phyloP scores from a whole-genome alignment of 2,113 vertebrate species.

The Tinamus guttatus region DNA sequence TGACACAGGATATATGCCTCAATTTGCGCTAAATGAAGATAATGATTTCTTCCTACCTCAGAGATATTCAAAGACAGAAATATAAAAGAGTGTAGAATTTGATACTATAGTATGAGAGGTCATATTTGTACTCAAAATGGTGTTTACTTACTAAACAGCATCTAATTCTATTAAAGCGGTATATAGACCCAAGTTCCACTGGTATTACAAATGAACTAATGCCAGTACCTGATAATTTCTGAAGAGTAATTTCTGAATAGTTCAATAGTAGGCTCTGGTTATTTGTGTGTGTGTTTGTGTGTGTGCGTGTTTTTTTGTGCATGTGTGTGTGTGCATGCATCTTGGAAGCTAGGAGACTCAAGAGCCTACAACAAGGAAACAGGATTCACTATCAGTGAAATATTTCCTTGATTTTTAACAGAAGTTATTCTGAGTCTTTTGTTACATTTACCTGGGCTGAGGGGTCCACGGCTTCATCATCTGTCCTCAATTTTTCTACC shows the following conservation, averaged over 20 bases:
- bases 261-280: neutral
- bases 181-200: neutral
- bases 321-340: neutral
- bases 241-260: neutral
- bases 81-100: neutral
- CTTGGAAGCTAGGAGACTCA: neutral
- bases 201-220: neutral
- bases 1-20: fast-evolving
- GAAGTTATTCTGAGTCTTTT: neutral
- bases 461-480: neutral
- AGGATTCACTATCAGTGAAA: neutral
- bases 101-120: neutral
- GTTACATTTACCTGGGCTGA: neutral
- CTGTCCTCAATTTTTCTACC: neutral
- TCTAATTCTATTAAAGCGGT: neutral
- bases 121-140: neutral
- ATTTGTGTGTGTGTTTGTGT: too few relatives aligned
- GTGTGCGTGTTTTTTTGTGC: too few relatives aligned
- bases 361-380: neutral
- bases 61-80: neutral
- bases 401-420: neutral
- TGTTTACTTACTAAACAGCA: neutral
- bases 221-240: neutral
- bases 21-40: neutral
- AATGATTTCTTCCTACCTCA: neutral